Conservation (phyloP, 1,140 invertebrate genomes). For the Lasioglossum albipes region DNA sequence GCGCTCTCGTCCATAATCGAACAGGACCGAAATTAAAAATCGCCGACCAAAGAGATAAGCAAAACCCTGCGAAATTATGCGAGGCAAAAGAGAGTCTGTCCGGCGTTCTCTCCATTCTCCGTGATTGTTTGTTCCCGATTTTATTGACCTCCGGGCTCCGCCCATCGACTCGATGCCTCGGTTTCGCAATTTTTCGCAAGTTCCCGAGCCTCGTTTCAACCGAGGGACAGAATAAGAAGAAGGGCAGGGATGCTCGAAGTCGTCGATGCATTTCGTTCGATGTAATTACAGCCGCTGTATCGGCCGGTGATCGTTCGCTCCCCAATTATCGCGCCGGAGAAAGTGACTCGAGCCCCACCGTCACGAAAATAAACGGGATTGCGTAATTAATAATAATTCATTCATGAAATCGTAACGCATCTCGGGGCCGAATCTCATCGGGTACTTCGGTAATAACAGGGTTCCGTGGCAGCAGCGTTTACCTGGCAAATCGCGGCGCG, state of each 20-base stretch:
- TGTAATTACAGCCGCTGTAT: slow-evolving; percentile 37
- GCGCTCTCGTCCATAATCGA: too few species aligned
- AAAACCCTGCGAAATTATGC: too few species aligned
- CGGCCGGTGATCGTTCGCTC: slow-evolving; percentile 29
- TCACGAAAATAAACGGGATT: slow-evolving; percentile 41
- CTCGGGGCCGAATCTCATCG: slow-evolving; percentile 9
- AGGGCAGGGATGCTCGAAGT: neutral
- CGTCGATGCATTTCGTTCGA: slow-evolving; percentile 22
- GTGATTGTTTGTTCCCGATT: neutral
- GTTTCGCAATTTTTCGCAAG: neutral
- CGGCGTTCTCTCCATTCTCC: neutral
- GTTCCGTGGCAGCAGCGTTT: neutral
- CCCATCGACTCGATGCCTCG: neutral
- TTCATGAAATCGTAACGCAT: slow-evolving; percentile 24
- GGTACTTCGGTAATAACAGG: slow-evolving; percentile 12
- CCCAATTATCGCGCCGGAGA: slow-evolving; percentile 54
- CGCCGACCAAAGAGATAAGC: too few species aligned
- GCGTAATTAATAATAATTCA: slow-evolving; percentile 48
- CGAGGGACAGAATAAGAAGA: neutral
- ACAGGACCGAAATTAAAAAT: too few species aligned
- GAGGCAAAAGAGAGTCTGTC: too few species aligned
- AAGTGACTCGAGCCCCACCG: slow-evolving; percentile 27
- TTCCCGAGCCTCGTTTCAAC: neutral
- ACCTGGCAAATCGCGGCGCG: too few species aligned
- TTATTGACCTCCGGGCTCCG: neutral